A percentile compares a stretch with the other conserved stretches of the same genome.
phyloP scores from a whole-genome alignment of 2,113 vertebrate species.

The Rhinopomastus cyanomelas region DNA sequence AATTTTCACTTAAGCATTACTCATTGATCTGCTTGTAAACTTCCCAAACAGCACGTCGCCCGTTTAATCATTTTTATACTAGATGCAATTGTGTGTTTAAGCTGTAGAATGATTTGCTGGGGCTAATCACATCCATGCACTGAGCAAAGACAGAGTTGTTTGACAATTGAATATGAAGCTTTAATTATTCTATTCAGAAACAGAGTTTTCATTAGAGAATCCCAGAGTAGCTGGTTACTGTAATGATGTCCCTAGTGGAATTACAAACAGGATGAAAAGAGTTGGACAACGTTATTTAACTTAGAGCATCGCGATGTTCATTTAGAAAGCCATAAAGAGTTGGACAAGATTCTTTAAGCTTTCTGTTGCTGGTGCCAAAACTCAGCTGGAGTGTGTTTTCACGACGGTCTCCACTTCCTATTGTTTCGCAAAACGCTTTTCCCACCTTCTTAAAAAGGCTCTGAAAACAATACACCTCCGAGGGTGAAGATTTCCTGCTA shows the following conservation, averaged over 20 bases:
- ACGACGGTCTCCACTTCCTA: constrained; percentile 43
- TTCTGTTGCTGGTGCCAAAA: constrained; percentile 42
- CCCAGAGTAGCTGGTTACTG: constrained; percentile 60
- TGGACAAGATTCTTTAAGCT: constrained; percentile 46
- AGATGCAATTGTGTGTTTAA: constrained; percentile 67
- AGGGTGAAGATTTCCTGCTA: constrained; percentile 43
- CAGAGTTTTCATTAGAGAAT: constrained; percentile 67
- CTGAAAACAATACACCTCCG: constrained; percentile 66
- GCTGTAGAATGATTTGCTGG: constrained; percentile 49
- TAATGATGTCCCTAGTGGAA: constrained; percentile 64
- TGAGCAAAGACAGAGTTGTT: constrained; percentile 40
- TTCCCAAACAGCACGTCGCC: constrained; percentile 59
- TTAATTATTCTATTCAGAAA: constrained; percentile 71
- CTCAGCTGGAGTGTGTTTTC: constrained; percentile 57
- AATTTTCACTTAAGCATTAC: constrained; percentile 66
- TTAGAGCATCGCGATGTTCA: constrained; percentile 19
- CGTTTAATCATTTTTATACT: constrained; percentile 71
- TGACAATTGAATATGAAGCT: constrained; percentile 67
- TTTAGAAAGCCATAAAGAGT: constrained; percentile 50
- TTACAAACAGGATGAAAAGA: constrained; percentile 63
- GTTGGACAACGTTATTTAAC: constrained; percentile 56
- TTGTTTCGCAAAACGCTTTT: constrained; percentile 51
- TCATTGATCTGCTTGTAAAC: constrained; percentile 66
- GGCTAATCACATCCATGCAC: constrained; percentile 63
- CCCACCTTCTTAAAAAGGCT: constrained; percentile 76